Conservation (phyloP, 1,140 invertebrate genomes). For the Drosophila equinoxialis region DNA sequence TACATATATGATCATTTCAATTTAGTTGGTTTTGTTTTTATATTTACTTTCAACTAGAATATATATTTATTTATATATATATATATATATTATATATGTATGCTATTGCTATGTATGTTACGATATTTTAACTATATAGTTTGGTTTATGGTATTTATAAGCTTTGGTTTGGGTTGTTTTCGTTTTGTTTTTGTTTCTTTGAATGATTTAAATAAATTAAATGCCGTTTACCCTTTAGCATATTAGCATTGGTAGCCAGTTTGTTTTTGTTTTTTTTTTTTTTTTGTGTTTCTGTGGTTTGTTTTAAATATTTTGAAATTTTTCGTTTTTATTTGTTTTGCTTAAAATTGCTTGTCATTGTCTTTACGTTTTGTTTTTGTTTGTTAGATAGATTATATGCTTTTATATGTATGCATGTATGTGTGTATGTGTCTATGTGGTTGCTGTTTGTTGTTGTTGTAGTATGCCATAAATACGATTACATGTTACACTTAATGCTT, state of each 20-base stretch:
- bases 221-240: constrained; percentile 80
- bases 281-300: constrained; percentile 42
- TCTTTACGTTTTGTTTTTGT: constrained; percentile 45
- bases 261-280: constrained; percentile 38
- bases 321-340: constrained; percentile 65
- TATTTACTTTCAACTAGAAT: constrained; percentile 39
- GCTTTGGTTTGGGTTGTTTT: constrained; percentile 37
- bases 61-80: constrained; percentile 25
- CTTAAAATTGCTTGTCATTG: constrained; percentile 79
- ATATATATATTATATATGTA: constrained; percentile 27
- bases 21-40: constrained; percentile 40
- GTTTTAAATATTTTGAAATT: constrained; percentile 72
- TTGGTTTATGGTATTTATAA: constrained; percentile 69
- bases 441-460: neutral
- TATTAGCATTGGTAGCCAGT: constrained; percentile 68
- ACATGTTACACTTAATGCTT: constrained; percentile 50
- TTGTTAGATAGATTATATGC: constrained; percentile 69
- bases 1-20: constrained; percentile 11
- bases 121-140: constrained; percentile 69
- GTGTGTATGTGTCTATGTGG: constrained; percentile 31
- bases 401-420: constrained; percentile 42
- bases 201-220: constrained; percentile 61
- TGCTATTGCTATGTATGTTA: constrained; percentile 77
- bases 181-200: neutral
- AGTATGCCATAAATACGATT: constrained; percentile 38